Conservation (phyloP, 2,888 invertebrate species). For the Drosophila mimetica region DNA sequence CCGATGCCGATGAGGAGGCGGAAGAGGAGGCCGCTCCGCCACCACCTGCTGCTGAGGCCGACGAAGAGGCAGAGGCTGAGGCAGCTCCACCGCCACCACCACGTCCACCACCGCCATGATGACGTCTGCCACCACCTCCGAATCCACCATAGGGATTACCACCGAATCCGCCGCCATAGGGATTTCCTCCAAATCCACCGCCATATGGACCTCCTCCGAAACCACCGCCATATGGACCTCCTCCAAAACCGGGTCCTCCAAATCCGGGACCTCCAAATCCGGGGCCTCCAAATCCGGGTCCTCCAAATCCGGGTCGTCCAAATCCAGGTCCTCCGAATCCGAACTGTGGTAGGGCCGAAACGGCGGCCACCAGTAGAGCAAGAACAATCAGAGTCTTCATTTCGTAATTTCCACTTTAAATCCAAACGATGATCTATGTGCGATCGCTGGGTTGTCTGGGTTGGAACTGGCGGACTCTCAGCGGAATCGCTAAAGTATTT, state of each 20-base stretch:
- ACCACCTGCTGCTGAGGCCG: slow-evolving; percentile 28
- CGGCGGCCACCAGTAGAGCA: slow-evolving; percentile 71
- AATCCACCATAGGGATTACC: slow-evolving; percentile 23
- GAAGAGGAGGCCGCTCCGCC: slow-evolving; percentile 40
- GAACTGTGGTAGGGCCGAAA: slow-evolving; percentile 67
- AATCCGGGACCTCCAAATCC: slow-evolving; percentile 14
- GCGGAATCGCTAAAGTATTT: slow-evolving; percentile 58
- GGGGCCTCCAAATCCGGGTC: slow-evolving; percentile 20
- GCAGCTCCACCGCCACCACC: slow-evolving; percentile 22
- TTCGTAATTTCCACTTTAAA: slow-evolving; percentile 11
- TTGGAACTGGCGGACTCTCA: slow-evolving; percentile 59
- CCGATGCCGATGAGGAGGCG: slow-evolving; percentile 24
- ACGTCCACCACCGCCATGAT: slow-evolving; percentile 21
- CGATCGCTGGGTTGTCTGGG: slow-evolving; percentile 37
- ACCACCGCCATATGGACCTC: slow-evolving; percentile 7
- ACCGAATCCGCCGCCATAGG: slow-evolving; percentile 33
- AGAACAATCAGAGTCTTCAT: slow-evolving; percentile 78
- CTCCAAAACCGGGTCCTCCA: slow-evolving; percentile 19
- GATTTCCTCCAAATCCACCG: slow-evolving; percentile 26
- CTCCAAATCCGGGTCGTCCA: slow-evolving; percentile 28
- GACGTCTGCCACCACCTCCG: slow-evolving; percentile 18
- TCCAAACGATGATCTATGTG: slow-evolving; percentile 14
- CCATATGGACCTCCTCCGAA: slow-evolving; percentile 1
- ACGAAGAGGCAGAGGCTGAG: slow-evolving; percentile 29
- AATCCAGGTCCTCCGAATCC: slow-evolving; percentile 31